These are phyloP conservation scores for Agrochola circellaris DNA, from an alignment of 2,888 invertebrate genomes.

Conservation along the genomic window DNA sequence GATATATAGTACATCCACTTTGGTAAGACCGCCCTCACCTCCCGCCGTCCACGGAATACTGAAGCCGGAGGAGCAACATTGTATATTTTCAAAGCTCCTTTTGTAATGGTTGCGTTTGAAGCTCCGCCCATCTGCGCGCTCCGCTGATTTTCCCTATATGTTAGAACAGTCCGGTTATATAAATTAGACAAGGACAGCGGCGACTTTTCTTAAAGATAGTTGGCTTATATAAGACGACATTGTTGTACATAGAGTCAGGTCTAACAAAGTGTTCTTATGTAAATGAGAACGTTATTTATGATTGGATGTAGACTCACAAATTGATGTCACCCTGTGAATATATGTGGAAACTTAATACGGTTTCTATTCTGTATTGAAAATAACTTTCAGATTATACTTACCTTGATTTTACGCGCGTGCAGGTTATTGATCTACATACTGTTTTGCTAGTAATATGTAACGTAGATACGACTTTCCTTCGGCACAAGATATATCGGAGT, in stretches of 20 bases:
- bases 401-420: slow-evolving; percentile 57
- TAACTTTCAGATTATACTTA: slow-evolving; percentile 48
- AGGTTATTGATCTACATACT: slow-evolving; percentile 54
- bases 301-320: slow-evolving; percentile 78
- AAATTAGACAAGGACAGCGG: slow-evolving; percentile 82
- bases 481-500: not conserved
- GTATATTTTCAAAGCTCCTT: slow-evolving; percentile 80
- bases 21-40: slow-evolving; percentile 70
- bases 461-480: not conserved
- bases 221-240: slow-evolving; percentile 85
- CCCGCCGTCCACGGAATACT: slow-evolving; percentile 70
- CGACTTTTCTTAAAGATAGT: slow-evolving; percentile 89
- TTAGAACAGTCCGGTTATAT: slow-evolving; percentile 76
- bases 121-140: slow-evolving; percentile 88
- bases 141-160: slow-evolving; percentile 79
- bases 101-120: slow-evolving; percentile 73
- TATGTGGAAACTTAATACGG: slow-evolving; percentile 81
- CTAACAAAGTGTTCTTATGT: slow-evolving; percentile 87
- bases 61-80: slow-evolving; percentile 70
- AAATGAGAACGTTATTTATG: slow-evolving; percentile 88
- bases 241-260: slow-evolving; percentile 83
- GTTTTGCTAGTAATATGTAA: slow-evolving; percentile 20
- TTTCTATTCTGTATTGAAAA: slow-evolving; percentile 59
- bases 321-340: slow-evolving; percentile 81
- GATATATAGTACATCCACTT: slow-evolving; percentile 86